phyloP scores from a whole-genome alignment of 2,113 vertebrate species.

The Thomomys bottae region DNA sequence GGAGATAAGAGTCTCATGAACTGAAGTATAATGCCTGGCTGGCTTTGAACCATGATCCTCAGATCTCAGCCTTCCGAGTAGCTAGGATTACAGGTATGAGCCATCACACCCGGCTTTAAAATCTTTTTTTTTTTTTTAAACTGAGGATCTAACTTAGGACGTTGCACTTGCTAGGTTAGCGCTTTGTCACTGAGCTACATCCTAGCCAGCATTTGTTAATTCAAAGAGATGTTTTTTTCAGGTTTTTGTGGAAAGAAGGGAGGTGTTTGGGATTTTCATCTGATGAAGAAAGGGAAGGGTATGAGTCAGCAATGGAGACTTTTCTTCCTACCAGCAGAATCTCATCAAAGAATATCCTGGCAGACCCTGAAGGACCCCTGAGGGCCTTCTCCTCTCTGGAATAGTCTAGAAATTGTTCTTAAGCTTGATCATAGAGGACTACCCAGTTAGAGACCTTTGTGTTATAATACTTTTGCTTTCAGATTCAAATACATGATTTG shows the following conservation, averaged over 20 bases:
- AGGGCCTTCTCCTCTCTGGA: background rate
- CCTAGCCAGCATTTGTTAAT: background rate
- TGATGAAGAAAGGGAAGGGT: background rate
- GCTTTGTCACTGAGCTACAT: too few relatives aligned
- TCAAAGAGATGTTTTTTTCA: background rate
- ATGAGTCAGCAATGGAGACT: background rate
- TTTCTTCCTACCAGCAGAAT: background rate
- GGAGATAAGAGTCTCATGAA: too few relatives aligned
- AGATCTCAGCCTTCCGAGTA: too few relatives aligned
- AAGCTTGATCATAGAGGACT: background rate
- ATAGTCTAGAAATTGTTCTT: background rate
- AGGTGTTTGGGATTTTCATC: background rate
- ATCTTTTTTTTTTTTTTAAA: too few relatives aligned
- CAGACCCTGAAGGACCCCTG: background rate
- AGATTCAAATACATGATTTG: background rate
- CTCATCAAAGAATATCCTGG: background rate
- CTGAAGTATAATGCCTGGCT: too few relatives aligned
- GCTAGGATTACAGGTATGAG: too few relatives aligned
- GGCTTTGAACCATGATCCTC: too few relatives aligned
- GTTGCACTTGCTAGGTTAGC: too few relatives aligned
- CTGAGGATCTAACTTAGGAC: too few relatives aligned
- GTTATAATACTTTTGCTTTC: background rate
- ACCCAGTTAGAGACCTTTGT: background rate
- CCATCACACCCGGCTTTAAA: too few relatives aligned
- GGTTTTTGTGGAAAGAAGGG: background rate